Evolutionary conservation across 2,113 vertebrate genomes (phyloP).

Genomic region (Hystrix cristata): DNA sequence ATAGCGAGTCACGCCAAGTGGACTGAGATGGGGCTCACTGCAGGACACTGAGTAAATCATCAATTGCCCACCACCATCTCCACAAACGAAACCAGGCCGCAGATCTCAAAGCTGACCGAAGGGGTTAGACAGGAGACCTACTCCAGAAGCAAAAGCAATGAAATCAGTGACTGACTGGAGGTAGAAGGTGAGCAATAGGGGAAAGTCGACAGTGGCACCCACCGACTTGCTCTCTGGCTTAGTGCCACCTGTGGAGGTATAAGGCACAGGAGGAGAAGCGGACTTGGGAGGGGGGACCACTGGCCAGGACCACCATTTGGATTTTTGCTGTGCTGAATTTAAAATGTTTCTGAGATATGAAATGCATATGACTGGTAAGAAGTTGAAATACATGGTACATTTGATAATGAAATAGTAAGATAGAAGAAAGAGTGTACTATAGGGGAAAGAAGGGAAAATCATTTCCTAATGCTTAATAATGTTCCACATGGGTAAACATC

Average conservation of each 20-base stretch:
- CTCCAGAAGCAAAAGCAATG: not conserved
- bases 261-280: no score
- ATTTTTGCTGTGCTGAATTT: not conserved
- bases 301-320: no score
- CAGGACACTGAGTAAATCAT: accelerated
- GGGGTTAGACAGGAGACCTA: not conserved
- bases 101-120: not conserved
- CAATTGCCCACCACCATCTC: accelerated
- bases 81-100: accelerated
- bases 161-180: accelerated
- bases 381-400: not conserved
- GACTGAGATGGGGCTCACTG: not conserved
- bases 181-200: not conserved
- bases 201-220: not conserved
- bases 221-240: not conserved
- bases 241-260: accelerated
- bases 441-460: not conserved
- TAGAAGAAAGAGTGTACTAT: not conserved
- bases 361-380: not conserved
- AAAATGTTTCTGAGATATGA: not conserved
- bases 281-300: accelerated
- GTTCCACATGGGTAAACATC: accelerated
- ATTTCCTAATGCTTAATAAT: not conserved
- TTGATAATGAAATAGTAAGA: not conserved
- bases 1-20: not conserved